phyloP scores from a whole-genome alignment of 1,140 invertebrate genomes.

The Drosophila kohkoa region DNA sequence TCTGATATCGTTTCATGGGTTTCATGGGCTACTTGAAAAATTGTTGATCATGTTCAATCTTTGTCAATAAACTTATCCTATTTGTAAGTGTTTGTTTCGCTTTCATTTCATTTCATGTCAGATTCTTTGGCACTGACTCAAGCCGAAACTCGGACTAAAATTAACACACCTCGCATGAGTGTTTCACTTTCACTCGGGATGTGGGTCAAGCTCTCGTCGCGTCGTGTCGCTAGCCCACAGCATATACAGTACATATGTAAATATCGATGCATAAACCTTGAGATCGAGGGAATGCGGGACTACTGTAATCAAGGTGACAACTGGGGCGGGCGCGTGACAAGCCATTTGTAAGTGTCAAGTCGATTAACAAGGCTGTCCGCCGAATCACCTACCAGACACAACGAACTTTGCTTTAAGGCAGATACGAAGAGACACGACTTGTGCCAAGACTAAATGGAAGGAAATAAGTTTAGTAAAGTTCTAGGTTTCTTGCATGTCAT shows the following conservation, averaged over 20 bases:
- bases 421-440: no score
- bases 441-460: no score
- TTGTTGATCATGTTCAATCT: not conserved
- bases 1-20: not conserved
- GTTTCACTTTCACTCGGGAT: conserved; percentile 66
- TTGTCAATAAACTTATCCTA: not conserved
- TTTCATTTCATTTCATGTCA: conserved; percentile 19
- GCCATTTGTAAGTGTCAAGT: conserved; percentile 58
- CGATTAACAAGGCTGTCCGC: conserved; percentile 46
- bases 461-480: conserved; percentile 31
- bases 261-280: conserved; percentile 37
- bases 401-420: not conserved
- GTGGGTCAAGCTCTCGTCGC: conserved; percentile 51
- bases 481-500: conserved; percentile 66
- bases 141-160: conserved; percentile 2
- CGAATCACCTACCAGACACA: conserved; percentile 24
- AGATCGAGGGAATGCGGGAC: conserved; percentile 18
- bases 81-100: not conserved
- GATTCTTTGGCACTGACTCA: conserved; percentile 43
- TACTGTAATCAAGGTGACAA: conserved; percentile 57
- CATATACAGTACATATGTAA: conserved; percentile 17
- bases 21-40: not conserved
- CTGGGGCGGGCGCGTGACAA: conserved; percentile 41
- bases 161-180: conserved; percentile 31
- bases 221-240: conserved; percentile 1